Conservation (phyloP, 2,888 invertebrate species). For the Ommatoiulus sabulosus region DNA sequence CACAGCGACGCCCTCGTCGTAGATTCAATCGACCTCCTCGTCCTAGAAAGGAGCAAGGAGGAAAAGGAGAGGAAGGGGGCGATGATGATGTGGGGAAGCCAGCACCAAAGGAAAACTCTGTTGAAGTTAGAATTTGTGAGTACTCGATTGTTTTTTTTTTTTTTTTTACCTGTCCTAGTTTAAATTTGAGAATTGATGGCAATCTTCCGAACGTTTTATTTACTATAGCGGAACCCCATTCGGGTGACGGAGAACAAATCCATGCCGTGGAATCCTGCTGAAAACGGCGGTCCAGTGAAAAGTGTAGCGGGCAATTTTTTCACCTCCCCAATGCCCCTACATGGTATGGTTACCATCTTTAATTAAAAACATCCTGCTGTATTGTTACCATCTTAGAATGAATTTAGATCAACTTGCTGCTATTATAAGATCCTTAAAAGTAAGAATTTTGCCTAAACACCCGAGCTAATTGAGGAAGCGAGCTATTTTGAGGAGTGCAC, state of each 20-base stretch:
- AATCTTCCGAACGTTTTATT: not conserved
- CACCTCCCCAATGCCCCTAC: slow-evolving; percentile 49
- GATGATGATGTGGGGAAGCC: slow-evolving; percentile 56
- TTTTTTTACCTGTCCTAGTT: no score
- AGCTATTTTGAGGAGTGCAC: slow-evolving; percentile 56
- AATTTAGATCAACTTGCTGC: slow-evolving; percentile 51
- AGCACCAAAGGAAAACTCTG: slow-evolving; percentile 49
- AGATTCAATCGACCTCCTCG: slow-evolving; percentile 58
- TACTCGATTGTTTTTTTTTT: not conserved
- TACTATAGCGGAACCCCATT: slow-evolving; percentile 46
- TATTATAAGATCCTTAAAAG: slow-evolving; percentile 49
- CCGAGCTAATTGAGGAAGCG: slow-evolving; percentile 49
- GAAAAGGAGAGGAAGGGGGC: slow-evolving; percentile 58
- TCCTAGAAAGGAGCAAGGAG: slow-evolving; percentile 59
- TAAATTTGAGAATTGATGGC: not conserved
- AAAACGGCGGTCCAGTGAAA: not conserved
- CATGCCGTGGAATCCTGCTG: slow-evolving; percentile 53
- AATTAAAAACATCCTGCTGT: slow-evolving; percentile 54
- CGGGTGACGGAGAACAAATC: slow-evolving; percentile 49
- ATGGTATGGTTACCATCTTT: slow-evolving; percentile 47
- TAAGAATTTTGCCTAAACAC: slow-evolving; percentile 51
- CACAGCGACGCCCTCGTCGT: slow-evolving; percentile 58
- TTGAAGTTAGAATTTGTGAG: slow-evolving; percentile 52
- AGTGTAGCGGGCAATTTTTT: slow-evolving; percentile 43
- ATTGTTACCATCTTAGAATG: slow-evolving; percentile 56